phyloP scores from a whole-genome alignment of 2,113 vertebrate genomes.

The Balaenoptera acutorostrata region DNA sequence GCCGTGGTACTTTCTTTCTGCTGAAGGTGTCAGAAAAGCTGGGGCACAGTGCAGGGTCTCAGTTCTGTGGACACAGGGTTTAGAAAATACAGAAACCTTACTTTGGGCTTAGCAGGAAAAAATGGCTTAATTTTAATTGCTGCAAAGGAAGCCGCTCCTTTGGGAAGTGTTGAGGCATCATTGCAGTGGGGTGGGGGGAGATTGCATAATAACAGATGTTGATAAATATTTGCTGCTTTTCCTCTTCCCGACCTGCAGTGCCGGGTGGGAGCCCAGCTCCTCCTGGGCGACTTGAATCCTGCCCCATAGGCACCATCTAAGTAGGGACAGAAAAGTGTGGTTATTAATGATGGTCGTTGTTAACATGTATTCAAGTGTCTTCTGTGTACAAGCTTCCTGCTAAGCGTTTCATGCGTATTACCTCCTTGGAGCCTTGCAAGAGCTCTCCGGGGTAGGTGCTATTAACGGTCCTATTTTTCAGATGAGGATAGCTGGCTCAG shows the following conservation, averaged over 20 bases:
- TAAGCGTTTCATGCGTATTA: fast-evolving
- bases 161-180: background rate
- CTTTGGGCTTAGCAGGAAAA: background rate
- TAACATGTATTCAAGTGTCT: background rate
- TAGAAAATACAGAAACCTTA: background rate
- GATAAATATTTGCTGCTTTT: too few species aligned
- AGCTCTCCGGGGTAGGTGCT: too few species aligned
- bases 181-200: fast-evolving
- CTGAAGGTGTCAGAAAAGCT: background rate
- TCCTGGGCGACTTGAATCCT: background rate
- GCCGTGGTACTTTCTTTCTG: background rate
- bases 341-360: too few species aligned
- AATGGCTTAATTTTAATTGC: background rate
- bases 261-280: background rate
- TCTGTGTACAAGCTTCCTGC: background rate
- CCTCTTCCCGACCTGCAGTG: background rate
- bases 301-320: background rate
- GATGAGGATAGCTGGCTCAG: background rate
- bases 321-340: too few species aligned
- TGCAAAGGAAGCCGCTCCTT: background rate
- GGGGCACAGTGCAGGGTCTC: fast-evolving
- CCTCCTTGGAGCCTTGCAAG: background rate
- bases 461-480: fast-evolving
- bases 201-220: background rate
- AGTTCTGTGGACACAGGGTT: background rate